Evolutionary conservation across 2,888 invertebrate genomes (phyloP), one percentile per base, ranked within the genome.

Genomic region (Cephalotes varians): DNA sequence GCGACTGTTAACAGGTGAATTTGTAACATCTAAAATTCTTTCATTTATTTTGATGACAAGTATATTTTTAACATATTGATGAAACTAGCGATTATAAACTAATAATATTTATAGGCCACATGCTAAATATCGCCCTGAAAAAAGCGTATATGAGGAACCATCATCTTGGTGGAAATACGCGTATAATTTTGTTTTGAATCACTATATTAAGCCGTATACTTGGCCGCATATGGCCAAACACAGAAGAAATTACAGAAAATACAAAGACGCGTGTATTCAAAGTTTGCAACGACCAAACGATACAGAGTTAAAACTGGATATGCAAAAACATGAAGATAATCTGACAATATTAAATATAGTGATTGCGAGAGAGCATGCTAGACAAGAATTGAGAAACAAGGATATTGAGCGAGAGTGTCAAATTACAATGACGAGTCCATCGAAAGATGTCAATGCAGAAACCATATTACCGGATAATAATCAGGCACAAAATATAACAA

Each of bases 131-230:
- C 96, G 96, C 86, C 97, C 97, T 0, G 95, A 95, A 0, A 95
- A 95, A 0, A 95, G 95, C 0, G 94, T 97, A 2, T 93, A 94
- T 40, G 96, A 96, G 79, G 96, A 97, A 91, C 95, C 95, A 0
- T 95, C 95, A 88, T 95, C 95, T 54, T 98, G 97, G 97, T 98
- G 98, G 98, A 95, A 95, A 54, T 98, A 98, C 93, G 97, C 97
- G 0, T 97, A 96, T 93, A 96, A 96, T 85, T 96, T 96, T 5
- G 95, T 97, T 0, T 91, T 98, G 1, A 97, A 97, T 89, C 97
- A 97, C 90, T 95, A 97, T 44, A 96, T 98, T 1, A 95, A 96
- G 31, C 97, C 98, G 0, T 97, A 96, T 93, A 97, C 97, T 0
- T 98, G 98, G 98, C 94, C 95, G 1, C 95, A 96, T 65, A 96